phyloP scores from a whole-genome alignment of 2,113 vertebrate genomes.

The Eira barbara region DNA sequence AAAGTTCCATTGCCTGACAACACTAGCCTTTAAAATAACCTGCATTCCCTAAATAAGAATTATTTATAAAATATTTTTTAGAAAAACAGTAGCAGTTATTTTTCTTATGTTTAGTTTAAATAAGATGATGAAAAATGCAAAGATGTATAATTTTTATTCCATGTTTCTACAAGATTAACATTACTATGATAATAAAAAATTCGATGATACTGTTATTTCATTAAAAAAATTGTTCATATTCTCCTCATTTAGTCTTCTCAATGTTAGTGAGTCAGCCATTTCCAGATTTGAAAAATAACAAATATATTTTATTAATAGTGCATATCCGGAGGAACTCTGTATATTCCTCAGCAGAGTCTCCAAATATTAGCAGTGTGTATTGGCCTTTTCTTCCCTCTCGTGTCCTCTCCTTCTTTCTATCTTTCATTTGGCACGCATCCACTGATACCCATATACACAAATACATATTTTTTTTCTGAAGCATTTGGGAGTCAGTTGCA shows the following conservation, averaged over 20 bases:
- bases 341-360: background rate
- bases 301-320: background rate
- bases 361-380: background rate
- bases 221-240: background rate
- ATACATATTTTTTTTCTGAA: background rate
- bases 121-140: background rate
- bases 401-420: background rate
- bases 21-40: background rate
- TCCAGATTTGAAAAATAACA: background rate
- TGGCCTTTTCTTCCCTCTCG: background rate
- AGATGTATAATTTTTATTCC: background rate
- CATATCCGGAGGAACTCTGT: background rate
- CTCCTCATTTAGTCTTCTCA: background rate
- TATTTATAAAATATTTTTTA: background rate
- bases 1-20: background rate
- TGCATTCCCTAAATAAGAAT: background rate
- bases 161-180: background rate
- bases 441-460: background rate
- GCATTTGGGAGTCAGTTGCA: background rate
- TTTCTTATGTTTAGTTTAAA: background rate
- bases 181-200: background rate
- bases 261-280: background rate
- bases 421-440: background rate
- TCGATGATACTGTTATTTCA: background rate
- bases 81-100: background rate